These are phyloP conservation scores for Prionchulus punctatus DNA, from an alignment of 2,888 invertebrate genomes.

Conservation along the genomic window DNA sequence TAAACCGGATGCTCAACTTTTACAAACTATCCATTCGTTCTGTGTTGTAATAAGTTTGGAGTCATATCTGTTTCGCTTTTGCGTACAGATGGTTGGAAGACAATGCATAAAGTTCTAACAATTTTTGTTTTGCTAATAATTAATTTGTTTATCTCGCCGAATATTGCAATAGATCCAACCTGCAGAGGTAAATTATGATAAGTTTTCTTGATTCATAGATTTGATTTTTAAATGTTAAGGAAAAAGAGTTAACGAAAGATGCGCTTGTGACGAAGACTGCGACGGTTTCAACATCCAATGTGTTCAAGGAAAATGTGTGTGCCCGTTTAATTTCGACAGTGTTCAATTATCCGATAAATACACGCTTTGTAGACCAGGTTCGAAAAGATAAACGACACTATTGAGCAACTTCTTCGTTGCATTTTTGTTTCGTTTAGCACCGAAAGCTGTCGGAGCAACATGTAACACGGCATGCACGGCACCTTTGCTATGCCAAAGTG, in stretches of 20 bases:
- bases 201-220: too few species aligned
- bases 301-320: slow-evolving; percentile 23
- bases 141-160: too few species aligned
- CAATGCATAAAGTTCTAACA: too few species aligned
- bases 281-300: slow-evolving; percentile 31
- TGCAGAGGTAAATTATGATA: too few species aligned
- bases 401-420: background rate
- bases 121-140: too few species aligned
- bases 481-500: slow-evolving; percentile 28
- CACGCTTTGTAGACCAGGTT: slow-evolving; percentile 27
- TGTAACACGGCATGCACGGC: slow-evolving; percentile 30
- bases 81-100: too few species aligned
- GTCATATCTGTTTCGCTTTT: too few species aligned
- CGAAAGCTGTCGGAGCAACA: slow-evolving; percentile 25
- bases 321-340: slow-evolving; percentile 30
- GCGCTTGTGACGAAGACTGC: slow-evolving; percentile 30
- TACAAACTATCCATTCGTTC: too few species aligned
- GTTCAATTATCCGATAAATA: slow-evolving; percentile 23
- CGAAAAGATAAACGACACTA: background rate
- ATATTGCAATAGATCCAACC: too few species aligned
- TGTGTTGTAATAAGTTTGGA: too few species aligned
- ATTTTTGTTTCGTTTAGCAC: slow-evolving; percentile 9
- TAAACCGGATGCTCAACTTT: too few species aligned
- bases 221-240: too few species aligned
- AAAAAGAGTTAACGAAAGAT: slow-evolving; percentile 27